A percentile compares a stretch with the other conserved stretches of the same genome.
Evolutionary conservation across 2,113 vertebrate genomes (phyloP).

Genomic region (Cettia cetti): DNA sequence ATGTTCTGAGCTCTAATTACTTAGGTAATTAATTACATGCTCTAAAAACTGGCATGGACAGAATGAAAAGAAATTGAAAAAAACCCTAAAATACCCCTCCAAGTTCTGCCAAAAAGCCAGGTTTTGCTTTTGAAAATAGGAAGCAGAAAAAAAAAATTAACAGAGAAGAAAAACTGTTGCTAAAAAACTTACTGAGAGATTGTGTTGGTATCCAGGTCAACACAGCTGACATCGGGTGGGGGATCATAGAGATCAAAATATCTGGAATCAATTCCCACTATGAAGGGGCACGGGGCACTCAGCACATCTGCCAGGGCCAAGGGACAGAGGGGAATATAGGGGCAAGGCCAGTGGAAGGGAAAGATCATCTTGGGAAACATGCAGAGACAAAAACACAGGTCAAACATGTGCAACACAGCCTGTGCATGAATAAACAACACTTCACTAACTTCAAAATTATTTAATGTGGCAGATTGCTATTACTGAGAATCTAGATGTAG

Average conservation of each 20-base stretch:
- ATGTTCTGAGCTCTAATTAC: not conserved
- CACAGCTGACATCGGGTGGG: slow-evolving; percentile 93
- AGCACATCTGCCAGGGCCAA: slow-evolving; percentile 94
- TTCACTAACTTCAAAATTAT: not conserved
- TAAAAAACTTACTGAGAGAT: slow-evolving; percentile 93
- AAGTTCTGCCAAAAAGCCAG: not conserved
- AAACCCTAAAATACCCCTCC: not conserved
- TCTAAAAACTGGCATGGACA: not conserved
- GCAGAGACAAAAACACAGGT: not conserved
- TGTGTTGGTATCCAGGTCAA: slow-evolving; percentile 98
- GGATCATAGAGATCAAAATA: slow-evolving; percentile 98
- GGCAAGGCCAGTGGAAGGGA: slow-evolving; percentile 98
- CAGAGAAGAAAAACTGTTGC: not conserved
- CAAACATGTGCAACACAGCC: not conserved
- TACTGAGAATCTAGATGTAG: not conserved
- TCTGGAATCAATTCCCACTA: slow-evolving; percentile 96
- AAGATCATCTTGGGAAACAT: slow-evolving; percentile 90
- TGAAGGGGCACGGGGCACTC: slow-evolving; percentile 96
- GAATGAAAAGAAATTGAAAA: not conserved
- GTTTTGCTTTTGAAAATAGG: not conserved
- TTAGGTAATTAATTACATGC: not conserved
- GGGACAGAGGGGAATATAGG: slow-evolving; percentile 96
- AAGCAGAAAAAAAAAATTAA: not conserved
- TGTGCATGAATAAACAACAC: not conserved
- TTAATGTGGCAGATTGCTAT: not conserved